Evolutionary conservation across 2,797 vertebrate species (phyloP).

Genomic region (Tenualosa ilisha): DNA sequence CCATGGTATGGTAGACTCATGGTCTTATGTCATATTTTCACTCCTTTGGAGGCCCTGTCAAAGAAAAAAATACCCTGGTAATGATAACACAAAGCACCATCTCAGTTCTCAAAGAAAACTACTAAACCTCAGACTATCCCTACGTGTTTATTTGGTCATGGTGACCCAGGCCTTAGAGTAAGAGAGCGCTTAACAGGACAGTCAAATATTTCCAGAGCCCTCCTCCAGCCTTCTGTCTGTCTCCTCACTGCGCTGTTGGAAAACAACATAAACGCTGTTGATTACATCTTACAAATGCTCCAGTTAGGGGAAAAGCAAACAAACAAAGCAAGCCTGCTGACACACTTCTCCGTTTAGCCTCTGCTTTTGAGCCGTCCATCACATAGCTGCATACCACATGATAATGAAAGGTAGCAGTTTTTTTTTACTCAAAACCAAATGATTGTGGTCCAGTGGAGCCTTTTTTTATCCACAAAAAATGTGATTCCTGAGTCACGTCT

Average conservation of each 20-base stretch:
- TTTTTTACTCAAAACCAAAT: background rate
- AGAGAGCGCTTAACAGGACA: background rate
- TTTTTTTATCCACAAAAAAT: background rate
- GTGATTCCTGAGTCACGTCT: constrained; percentile 38
- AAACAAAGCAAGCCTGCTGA: background rate
- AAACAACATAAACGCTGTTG: constrained; percentile 6
- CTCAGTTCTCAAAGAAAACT: background rate
- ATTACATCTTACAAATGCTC: constrained; percentile 17
- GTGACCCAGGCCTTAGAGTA: background rate
- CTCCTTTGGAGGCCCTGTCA: background rate
- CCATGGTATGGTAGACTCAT: background rate
- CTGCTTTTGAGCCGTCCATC: background rate
- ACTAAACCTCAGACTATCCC: background rate
- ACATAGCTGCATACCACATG: background rate
- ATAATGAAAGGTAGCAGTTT: background rate
- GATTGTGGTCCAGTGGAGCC: background rate
- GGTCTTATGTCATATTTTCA: background rate
- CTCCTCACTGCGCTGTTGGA: background rate
- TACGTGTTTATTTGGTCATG: background rate
- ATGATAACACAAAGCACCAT: background rate
- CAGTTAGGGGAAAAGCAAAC: background rate
- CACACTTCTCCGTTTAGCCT: background rate
- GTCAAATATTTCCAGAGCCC: background rate
- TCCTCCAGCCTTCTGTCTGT: background rate
- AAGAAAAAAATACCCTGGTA: background rate